Evolutionary conservation across 1,140 invertebrate species (phyloP), one percentile per base, ranked within the genome.

Genomic region (Ylistrum balloti): DNA sequence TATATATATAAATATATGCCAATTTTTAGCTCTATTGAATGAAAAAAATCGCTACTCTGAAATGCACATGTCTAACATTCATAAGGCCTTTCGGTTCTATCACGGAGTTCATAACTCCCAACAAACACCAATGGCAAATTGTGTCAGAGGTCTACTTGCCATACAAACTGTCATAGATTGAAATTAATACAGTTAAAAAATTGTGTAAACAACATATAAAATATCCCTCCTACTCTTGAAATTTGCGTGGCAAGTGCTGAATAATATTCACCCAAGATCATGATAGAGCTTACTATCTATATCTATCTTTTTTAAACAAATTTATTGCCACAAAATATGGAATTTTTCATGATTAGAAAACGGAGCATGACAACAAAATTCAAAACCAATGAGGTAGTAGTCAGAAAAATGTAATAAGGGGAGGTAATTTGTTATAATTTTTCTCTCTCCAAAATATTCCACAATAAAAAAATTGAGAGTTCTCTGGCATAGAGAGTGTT

Each of bases 301-400:
- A 74, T n/a, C 28, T 74, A 74, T 28, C 45, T 74, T 56, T 38
- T 38, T 28, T 28, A 74, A 74, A 74, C 56, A 74, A 74, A 74
- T 74, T 74, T 74, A 74, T 74, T 74, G 56, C 56, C 56, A 74
- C 56, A 74, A 74, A 74, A 74, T 74, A 74, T 74, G 56, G 56
- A 74, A 74, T 74, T 74, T 74, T 74, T 74, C 56, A 74, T 74
- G 56, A 74, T 74, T 45, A 45, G 41, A 45, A 45, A 74, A 74
- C 56, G 56, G 56, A 74, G 56, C 56, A 74, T 74, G 56, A 74
- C 56, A 74, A 74, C 56, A 74, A 28, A 74, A 74, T 74, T 74
- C 56, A 74, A 74, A 74, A 74, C 56, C 56, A 74, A 28, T 74
- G 56, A 74, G 56, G 56, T 74, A 74, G 56, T 74, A 74, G 56